phyloP scores from a whole-genome alignment of 2,797 vertebrate genomes.

The Anas bahamensis region DNA sequence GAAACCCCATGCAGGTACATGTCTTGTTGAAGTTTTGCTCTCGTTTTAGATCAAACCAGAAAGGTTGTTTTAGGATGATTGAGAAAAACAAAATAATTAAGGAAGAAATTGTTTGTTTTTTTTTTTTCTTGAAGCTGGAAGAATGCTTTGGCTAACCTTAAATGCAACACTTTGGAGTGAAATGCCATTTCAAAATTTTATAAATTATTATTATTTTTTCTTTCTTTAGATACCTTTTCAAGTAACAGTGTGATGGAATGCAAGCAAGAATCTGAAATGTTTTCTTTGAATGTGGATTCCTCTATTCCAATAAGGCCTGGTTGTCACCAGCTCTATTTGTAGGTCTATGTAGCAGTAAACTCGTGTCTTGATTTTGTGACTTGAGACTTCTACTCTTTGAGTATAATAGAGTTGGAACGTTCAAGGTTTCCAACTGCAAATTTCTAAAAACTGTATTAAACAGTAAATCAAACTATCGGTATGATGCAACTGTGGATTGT shows the following conservation, averaged over 20 bases:
- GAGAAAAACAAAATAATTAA: neutral
- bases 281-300: neutral
- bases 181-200: neutral
- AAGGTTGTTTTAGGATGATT: neutral
- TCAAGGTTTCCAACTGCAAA: neutral
- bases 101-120: neutral
- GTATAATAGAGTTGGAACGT: neutral
- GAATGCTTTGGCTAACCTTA: neutral
- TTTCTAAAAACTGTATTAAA: neutral
- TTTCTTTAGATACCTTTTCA: neutral
- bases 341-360: neutral
- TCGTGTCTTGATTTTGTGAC: neutral
- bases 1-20: neutral
- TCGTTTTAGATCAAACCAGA: neutral
- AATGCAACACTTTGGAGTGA: neutral
- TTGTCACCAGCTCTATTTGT: neutral
- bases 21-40: neutral
- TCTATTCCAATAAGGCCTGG: neutral
- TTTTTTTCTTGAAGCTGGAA: neutral
- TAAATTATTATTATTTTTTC: neutral
- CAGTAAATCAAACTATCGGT: neutral
- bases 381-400: neutral
- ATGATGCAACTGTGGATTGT: neutral
- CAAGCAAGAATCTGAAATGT: neutral
- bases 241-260: neutral